Evolutionary conservation across 2,113 vertebrate species (phyloP).

Genomic region (Seriola rivoliana): DNA sequence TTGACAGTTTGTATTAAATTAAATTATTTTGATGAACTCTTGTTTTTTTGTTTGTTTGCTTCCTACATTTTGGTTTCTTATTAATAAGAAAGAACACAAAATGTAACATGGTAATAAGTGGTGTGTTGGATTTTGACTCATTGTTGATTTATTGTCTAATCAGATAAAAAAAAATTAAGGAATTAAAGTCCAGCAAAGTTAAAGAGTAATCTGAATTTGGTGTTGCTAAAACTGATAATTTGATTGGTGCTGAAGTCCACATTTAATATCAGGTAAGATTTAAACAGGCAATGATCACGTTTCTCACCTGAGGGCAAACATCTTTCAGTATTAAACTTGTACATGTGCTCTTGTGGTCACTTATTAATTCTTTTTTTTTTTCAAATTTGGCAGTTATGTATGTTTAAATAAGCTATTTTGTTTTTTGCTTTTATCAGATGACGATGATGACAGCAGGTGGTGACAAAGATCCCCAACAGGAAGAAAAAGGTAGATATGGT

Average conservation of each 20-base stretch:
- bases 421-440: background rate
- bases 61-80: slow-evolving; percentile 7
- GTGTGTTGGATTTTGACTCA: background rate
- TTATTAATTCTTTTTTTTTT: background rate
- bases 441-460: background rate
- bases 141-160: background rate
- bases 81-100: background rate
- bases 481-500: too few species aligned
- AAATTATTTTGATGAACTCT: slow-evolving; percentile 38
- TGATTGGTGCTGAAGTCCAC: background rate
- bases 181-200: background rate
- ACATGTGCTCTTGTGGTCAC: background rate
- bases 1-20: slow-evolving; percentile 24
- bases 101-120: background rate
- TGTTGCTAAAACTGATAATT: background rate
- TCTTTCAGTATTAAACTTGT: background rate
- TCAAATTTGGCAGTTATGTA: background rate
- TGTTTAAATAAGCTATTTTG: background rate
- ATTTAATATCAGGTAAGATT: background rate
- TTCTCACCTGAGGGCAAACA: background rate
- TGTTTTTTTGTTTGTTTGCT: slow-evolving; percentile 4
- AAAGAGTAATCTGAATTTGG: background rate
- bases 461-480: background rate
- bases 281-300: background rate
- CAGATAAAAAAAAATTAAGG: background rate